phyloP scores from a whole-genome alignment of 2,888 invertebrate species.

The Synanthedon andrenaeformis region DNA sequence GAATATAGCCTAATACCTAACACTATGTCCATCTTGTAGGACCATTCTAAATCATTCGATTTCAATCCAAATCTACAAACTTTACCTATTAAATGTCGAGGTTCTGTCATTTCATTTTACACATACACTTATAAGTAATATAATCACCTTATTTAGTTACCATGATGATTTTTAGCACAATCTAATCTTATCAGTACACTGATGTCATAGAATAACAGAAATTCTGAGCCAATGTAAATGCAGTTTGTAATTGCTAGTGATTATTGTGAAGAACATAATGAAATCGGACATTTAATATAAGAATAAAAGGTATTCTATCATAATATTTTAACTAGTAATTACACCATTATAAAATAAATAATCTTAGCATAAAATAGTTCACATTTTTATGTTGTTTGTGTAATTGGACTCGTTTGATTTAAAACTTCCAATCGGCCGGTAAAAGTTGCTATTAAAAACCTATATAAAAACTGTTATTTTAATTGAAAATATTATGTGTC shows the following conservation, averaged over 20 bases:
- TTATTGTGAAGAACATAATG: not conserved
- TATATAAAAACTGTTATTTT: too few relatives aligned
- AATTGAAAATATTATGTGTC: too few relatives aligned
- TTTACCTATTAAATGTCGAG: too few relatives aligned
- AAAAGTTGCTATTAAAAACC: too few relatives aligned
- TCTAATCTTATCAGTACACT: constrained; percentile 50
- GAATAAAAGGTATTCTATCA: not conserved
- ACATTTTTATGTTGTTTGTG: not conserved
- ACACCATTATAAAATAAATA: not conserved
- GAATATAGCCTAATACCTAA: too few relatives aligned
- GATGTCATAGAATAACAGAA: constrained; percentile 46
- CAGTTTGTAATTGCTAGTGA: constrained; percentile 2
- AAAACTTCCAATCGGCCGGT: not conserved
- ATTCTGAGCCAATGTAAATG: constrained; percentile 13
- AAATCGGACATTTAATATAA: not conserved
- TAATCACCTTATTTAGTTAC: constrained; percentile 1
- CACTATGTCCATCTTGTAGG: too few relatives aligned
- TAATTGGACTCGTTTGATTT: not conserved
- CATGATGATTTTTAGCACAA: constrained; percentile 14
- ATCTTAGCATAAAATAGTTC: not conserved
- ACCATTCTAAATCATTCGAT: too few relatives aligned
- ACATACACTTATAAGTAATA: constrained; percentile 1
- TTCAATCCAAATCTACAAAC: too few relatives aligned
- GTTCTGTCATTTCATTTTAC: not conserved
- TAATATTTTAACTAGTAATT: not conserved